phyloP scores from a whole-genome alignment of 2,113 vertebrate genomes.

The Ahaetulla prasina region DNA sequence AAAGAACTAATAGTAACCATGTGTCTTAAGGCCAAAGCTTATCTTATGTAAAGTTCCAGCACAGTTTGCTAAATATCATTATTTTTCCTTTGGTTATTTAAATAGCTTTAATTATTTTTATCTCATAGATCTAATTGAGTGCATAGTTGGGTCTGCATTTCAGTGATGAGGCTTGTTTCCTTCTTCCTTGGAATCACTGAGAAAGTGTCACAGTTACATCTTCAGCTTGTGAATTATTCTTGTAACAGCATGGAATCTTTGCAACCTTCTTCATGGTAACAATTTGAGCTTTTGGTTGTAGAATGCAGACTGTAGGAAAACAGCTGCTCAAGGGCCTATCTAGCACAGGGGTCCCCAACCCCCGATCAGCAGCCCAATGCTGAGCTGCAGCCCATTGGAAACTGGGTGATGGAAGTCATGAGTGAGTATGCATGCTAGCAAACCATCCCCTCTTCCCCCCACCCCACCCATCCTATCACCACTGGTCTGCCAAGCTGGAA shows the following conservation, averaged over 20 bases:
- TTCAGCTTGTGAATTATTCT: neutral
- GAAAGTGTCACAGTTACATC: too few species aligned
- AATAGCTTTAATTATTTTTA: neutral
- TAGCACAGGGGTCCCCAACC: neutral
- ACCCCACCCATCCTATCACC: too few species aligned
- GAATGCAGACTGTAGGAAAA: neutral
- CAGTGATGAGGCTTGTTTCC: neutral
- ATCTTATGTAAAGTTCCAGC: neutral
- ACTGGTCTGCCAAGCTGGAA: neutral
- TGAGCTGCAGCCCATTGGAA: neutral
- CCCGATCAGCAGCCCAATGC: neutral
- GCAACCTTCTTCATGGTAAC: neutral
- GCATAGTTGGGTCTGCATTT: neutral
- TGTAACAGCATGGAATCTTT: neutral
- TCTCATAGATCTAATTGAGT: neutral
- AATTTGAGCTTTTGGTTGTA: neutral
- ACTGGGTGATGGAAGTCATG: neutral
- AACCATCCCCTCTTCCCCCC: neutral
- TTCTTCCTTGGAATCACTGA: neutral
- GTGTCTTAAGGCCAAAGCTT: neutral
- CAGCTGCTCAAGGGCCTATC: neutral
- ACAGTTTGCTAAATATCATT: neutral
- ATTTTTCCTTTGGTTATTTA: neutral
- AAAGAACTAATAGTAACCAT: neutral
- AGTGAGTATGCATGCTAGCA: neutral